phyloP scores from a whole-genome alignment of 2,113 vertebrate species.

The Trematomus loennbergii region DNA sequence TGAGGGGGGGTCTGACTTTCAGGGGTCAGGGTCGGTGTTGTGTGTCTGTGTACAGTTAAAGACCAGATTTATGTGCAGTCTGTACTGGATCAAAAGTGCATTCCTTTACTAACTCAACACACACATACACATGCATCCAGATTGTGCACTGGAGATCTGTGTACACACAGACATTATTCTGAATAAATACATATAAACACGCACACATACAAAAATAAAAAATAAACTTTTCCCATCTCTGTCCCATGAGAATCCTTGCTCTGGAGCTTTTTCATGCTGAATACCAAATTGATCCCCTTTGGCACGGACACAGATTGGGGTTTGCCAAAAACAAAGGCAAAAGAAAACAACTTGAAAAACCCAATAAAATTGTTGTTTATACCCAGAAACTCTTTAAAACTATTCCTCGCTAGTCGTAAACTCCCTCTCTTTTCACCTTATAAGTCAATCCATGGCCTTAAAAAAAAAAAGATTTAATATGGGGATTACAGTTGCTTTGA shows the following conservation, averaged over 20 bases:
- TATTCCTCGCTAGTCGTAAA: slow-evolving; percentile 47
- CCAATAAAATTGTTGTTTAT: slow-evolving; percentile 77
- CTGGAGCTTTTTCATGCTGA: slow-evolving; percentile 63
- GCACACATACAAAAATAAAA: slow-evolving; percentile 6
- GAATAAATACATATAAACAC: slow-evolving; percentile 62
- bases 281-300: slow-evolving; percentile 74
- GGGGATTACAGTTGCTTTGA: slow-evolving; percentile 42
- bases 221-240: slow-evolving; percentile 37
- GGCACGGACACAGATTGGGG: slow-evolving; percentile 57
- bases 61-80: slow-evolving; percentile 86
- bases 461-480: slow-evolving; percentile 24
- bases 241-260: slow-evolving; percentile 53
- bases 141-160: slow-evolving; percentile 36
- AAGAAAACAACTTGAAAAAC: slow-evolving; percentile 59
- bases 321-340: slow-evolving; percentile 70
- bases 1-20: slow-evolving; percentile 28
- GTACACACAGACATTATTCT: slow-evolving; percentile 38
- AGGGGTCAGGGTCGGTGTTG: slow-evolving; percentile 79
- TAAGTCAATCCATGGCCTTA: slow-evolving; percentile 44
- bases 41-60: slow-evolving; percentile 86
- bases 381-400: slow-evolving; percentile 53
- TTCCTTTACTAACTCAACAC: slow-evolving; percentile 86
- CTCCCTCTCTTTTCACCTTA: slow-evolving; percentile 59
- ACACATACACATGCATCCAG: slow-evolving; percentile 67
- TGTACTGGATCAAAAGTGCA: slow-evolving; percentile 87